Percentiles rank a stretch among this genome's conserved stretches.
Evolutionary conservation across 2,113 vertebrate species (phyloP).

Genomic region (Gobiocypris rarus): DNA sequence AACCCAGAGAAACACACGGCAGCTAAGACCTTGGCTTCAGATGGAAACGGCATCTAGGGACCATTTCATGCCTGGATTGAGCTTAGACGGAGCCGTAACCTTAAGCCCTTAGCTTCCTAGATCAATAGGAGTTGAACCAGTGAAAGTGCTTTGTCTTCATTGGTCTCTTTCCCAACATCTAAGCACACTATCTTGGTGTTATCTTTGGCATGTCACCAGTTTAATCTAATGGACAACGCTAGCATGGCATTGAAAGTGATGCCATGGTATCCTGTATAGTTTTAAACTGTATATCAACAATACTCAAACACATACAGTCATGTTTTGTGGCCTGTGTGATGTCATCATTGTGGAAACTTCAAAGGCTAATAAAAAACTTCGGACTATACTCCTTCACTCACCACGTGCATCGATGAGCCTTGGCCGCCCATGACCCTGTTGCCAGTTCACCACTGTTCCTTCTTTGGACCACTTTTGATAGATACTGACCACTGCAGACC

Average conservation of each 20-base stretch:
- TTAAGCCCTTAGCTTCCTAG: slow-evolving; percentile 59
- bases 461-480: no score
- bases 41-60: slow-evolving; percentile 66
- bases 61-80: slow-evolving; percentile 67
- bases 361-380: no score
- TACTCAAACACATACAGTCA: no score
- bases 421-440: no score
- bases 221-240: slow-evolving; percentile 15
- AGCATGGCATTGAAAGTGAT: background rate
- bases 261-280: no score
- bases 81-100: slow-evolving; percentile 62
- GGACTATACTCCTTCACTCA: no score
- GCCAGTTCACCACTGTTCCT: no score
- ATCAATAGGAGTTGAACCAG: slow-evolving; percentile 62
- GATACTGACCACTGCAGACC: no score
- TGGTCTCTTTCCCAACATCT: slow-evolving; percentile 59
- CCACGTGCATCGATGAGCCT: no score
- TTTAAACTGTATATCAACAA: no score
- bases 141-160: slow-evolving; percentile 62
- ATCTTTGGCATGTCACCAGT: slow-evolving; percentile 3
- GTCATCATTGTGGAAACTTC: no score
- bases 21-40: slow-evolving; percentile 72
- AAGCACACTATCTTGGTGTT: slow-evolving; percentile 36
- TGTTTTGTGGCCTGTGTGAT: no score
- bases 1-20: slow-evolving; percentile 69